Evolutionary conservation across 2,113 vertebrate species (phyloP).

Genomic region (Hemicordylus capensis): DNA sequence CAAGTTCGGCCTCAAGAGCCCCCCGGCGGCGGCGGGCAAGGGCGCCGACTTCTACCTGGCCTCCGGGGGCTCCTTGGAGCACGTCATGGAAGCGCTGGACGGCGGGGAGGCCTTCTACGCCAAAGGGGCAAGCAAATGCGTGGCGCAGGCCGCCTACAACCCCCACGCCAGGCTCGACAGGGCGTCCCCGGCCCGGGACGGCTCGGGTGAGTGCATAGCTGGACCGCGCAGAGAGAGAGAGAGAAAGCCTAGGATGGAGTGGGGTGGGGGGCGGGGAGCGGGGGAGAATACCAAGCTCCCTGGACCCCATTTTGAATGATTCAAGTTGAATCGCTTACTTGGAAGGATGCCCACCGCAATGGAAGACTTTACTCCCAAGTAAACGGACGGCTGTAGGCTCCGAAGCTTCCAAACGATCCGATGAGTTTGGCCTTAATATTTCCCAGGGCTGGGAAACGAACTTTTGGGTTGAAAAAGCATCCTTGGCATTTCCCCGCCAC

Average conservation of each 20-base stretch:
- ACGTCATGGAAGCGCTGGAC: slow-evolving; percentile 96
- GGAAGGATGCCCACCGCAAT: too few species aligned
- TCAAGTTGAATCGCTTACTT: too few species aligned
- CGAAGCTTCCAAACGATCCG: not conserved
- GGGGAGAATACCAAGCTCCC: too few species aligned
- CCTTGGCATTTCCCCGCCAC: not conserved
- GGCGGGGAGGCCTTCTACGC: slow-evolving; percentile 87
- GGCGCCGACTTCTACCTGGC: slow-evolving; percentile 93
- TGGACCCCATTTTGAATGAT: too few species aligned
- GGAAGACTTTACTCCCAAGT: not conserved
- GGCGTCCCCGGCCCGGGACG: slow-evolving; percentile 88
- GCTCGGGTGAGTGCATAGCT: slow-evolving; percentile 79
- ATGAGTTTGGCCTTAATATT: not conserved
- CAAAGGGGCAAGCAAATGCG: slow-evolving; percentile 89
- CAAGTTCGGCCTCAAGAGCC: slow-evolving; percentile 92
- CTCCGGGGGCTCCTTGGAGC: slow-evolving; percentile 85
- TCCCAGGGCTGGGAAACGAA: not conserved
- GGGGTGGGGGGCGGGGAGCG: not conserved
- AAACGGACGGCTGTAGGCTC: not conserved
- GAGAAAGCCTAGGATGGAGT: not conserved
- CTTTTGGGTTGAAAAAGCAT: not conserved
- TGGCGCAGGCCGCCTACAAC: slow-evolving; percentile 83
- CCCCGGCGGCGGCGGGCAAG: slow-evolving; percentile 82
- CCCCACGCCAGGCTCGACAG: slow-evolving; percentile 83
- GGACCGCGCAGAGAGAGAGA: not conserved